Evolutionary conservation across 2,113 vertebrate species (phyloP), one percentile per base, ranked within the genome.

Genomic region (Phaethon lepturus): DNA sequence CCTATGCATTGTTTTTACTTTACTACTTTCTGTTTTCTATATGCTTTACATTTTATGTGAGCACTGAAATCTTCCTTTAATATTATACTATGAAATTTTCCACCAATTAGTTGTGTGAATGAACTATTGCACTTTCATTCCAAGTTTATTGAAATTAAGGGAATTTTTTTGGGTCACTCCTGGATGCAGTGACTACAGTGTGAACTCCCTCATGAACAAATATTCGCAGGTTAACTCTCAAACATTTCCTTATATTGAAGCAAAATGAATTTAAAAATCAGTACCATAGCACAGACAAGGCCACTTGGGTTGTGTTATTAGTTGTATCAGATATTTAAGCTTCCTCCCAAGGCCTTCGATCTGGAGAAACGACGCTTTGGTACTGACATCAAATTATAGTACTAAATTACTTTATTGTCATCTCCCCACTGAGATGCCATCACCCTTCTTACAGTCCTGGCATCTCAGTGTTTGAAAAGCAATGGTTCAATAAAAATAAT

Each of bases 401-500:
- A 22, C 55, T 86, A 81, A 88, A 55, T 72, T 66, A n/a, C 31
- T 17, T 79, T 88, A 71, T 55, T 66, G 9, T 73, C 49, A 53
- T 28, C 31, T 80, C 42, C 19, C 20, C 38, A 23, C 8, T 58
- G 82, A 69, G 35, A 55, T 6, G 3, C 71, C 74, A 80, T 74
- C 40, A 33, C 44, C 42, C 38, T 71, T 63, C 52, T 85, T 73
- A 56, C 26, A 85, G 18, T 38, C 75, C 56, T 86, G 84, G 63
- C 42, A 81, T 79, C n/a, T 78, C 29, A 73, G 15, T 58, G 7
- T 93, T 94, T 86, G 62, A 88, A 93, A 96, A 95, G 59, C 69
- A 62, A 12, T 22, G 60, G 15, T 73, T 97, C 55, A 88, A 63
- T 95, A 94, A 94, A 90, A 93, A 96, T 93, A 96, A 92, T 96